Base-by-base conservation (phyloP, 2,113 vertebrate genomes). In the Cyphomyrus plagiostoma region DNA sequence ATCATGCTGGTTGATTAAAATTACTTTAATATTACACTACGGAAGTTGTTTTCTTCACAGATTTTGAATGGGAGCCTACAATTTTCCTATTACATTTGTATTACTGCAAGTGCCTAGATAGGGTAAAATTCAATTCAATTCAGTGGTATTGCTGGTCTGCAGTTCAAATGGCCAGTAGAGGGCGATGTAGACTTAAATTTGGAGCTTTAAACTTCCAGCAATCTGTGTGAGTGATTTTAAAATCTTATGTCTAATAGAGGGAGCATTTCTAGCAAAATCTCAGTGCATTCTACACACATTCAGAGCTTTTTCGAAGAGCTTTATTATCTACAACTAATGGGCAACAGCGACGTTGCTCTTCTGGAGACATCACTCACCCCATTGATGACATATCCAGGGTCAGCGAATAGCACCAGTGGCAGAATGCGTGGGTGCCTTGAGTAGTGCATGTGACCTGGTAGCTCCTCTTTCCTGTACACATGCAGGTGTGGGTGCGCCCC, bases 321-420 rank as follows among this genome's bases (percentile, higher is more conserved):
- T 42, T 6, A 39, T 80, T 19, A 42, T 80, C 15, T 42, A 3
- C 17, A 17, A 39, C 35, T 35, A 35, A 13, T 21, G 74, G 15
- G 35, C 30, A 80, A 80, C 10, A 10, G 74, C 17, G 15, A 80
- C 42, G 74, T 42, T 19, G 35, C 30, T 8, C n/a, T 13, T 89
- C 46, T 1, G 74, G 26, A 48, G 35, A 13, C 15, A 21, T 4
- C 39, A 77, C 97, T 95, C 92, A 98, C 98, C 95, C 97, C 96
- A 0, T 97, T 96, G 88, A 98, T 95, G 50, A 98, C 95, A 0
- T 98, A 98, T 94, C 97, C 97, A 0, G 93, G 94, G 0, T 98
- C 97, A 0, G 96, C 84, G 10, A 95, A 94, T 90, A 98, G 11
- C 89, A 98, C 0, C 4, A 98, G 92, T 0, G 98, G 96, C 0